Evolutionary conservation across 2,113 vertebrate species (phyloP).

Genomic region (Calypte anna): DNA sequence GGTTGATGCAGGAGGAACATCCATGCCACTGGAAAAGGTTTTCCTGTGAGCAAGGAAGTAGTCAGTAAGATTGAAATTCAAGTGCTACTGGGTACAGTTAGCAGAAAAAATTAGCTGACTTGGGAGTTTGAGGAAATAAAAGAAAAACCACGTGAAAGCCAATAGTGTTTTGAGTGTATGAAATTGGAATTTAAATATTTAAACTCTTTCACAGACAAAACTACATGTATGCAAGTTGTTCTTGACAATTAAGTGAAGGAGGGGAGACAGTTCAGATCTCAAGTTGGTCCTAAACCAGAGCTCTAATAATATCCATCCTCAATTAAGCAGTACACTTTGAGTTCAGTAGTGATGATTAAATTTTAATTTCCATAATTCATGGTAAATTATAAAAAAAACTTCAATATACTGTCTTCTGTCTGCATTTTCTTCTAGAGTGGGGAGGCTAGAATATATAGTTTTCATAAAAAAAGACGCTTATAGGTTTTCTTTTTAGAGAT

Average conservation of each 20-base stretch:
- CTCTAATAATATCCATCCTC: background rate
- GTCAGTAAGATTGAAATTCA: background rate
- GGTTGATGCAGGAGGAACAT: background rate
- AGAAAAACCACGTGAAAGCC: background rate
- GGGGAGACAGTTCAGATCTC: background rate
- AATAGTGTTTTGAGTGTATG: background rate
- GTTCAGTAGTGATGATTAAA: background rate
- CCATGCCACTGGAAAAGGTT: background rate
- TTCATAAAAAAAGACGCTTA: background rate
- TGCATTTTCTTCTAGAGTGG: background rate
- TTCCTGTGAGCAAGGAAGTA: background rate
- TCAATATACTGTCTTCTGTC: background rate
- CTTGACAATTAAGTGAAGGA: background rate
- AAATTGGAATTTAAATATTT: background rate
- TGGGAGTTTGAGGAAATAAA: background rate
- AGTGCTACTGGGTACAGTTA: rapidly evolving
- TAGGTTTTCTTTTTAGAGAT: background rate
- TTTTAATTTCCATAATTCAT: background rate
- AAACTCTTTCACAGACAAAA: background rate
- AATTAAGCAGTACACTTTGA: background rate
- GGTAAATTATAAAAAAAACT: background rate
- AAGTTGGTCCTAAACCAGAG: background rate
- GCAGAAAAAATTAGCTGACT: background rate
- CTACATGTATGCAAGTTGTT: background rate
- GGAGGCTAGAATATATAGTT: background rate